Conservation (phyloP, 2,888 invertebrate species). For the Athalia rosae region DNA sequence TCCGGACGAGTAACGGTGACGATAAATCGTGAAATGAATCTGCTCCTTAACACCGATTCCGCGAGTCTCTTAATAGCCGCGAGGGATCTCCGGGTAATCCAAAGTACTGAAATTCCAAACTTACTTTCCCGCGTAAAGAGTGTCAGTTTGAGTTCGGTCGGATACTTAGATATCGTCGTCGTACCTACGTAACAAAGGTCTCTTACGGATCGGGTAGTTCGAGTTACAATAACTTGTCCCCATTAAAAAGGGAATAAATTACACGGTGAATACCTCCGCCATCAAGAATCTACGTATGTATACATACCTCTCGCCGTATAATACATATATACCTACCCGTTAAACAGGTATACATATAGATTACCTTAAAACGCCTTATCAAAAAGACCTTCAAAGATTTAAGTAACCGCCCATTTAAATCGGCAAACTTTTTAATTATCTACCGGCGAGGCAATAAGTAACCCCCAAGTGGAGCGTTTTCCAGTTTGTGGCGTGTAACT, state of each 20-base stretch:
- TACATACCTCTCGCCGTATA: not conserved
- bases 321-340: no score
- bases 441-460: slow-evolving; percentile 46
- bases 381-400: slow-evolving; percentile 39
- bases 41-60: slow-evolving; percentile 17
- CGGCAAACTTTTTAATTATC: slow-evolving; percentile 62
- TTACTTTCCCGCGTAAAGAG: slow-evolving; percentile 19
- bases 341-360: not conserved
- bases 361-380: slow-evolving; percentile 40
- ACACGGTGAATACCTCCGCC: not conserved
- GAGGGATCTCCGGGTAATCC: slow-evolving; percentile 6
- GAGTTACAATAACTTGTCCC: slow-evolving; percentile 31
- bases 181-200: slow-evolving; percentile 30
- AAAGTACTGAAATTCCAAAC: slow-evolving; percentile 26
- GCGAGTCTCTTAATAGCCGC: slow-evolving; percentile 24
- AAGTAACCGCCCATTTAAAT: slow-evolving; percentile 51
- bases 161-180: slow-evolving; percentile 29
- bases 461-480: slow-evolving; percentile 35
- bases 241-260: slow-evolving; percentile 41
- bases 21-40: slow-evolving; percentile 24
- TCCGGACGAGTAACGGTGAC: not conserved
- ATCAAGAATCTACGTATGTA: no score
- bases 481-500: not conserved
- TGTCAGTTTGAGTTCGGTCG: slow-evolving; percentile 10
- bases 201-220: slow-evolving; percentile 4